Percentiles rank a stretch among this genome's conserved stretches.
Conservation (phyloP, 2,888 invertebrate species). For the Desoria tigrina region DNA sequence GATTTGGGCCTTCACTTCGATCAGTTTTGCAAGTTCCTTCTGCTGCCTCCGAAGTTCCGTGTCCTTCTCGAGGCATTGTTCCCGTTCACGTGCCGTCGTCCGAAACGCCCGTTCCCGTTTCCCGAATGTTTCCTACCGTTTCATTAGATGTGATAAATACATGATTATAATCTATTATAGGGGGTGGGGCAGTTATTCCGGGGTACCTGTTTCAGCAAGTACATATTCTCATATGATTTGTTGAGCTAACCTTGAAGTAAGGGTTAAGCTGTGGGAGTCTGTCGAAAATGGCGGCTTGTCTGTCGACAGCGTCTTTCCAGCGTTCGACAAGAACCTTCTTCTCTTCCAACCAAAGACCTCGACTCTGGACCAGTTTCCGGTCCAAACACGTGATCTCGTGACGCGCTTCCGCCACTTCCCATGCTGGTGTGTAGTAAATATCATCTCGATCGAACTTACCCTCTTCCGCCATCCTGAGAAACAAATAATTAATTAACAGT, state of each 20-base stretch:
- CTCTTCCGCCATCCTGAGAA: not conserved
- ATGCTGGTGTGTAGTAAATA: constrained; percentile 35
- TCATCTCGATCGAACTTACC: not conserved
- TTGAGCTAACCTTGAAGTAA: constrained; percentile 36
- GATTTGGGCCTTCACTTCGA: constrained; percentile 30
- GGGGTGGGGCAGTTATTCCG: not conserved
- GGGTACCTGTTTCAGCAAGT: too few species aligned
- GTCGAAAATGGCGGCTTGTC: constrained; percentile 30
- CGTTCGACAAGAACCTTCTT: constrained; percentile 30
- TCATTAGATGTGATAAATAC: not conserved
- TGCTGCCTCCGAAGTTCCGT: constrained; percentile 34
- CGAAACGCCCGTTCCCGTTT: constrained; percentile 41
- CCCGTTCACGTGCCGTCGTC: constrained; percentile 31
- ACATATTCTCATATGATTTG: too few species aligned
- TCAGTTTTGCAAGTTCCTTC: constrained; percentile 38
- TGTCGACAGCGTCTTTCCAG: constrained; percentile 38
- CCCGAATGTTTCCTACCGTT: constrained; percentile 37
- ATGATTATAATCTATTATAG: too few species aligned
- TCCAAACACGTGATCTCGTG: constrained; percentile 45
- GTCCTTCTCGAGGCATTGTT: constrained; percentile 29
- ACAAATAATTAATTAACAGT: too few species aligned
- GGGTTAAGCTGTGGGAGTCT: constrained; percentile 42
- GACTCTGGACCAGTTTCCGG: constrained; percentile 38
- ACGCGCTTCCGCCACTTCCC: constrained; percentile 36
- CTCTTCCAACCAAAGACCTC: constrained; percentile 30